These are phyloP conservation scores for Gymnodraco acuticeps DNA, from an alignment of 2,797 vertebrate species.

Conservation along the genomic window DNA sequence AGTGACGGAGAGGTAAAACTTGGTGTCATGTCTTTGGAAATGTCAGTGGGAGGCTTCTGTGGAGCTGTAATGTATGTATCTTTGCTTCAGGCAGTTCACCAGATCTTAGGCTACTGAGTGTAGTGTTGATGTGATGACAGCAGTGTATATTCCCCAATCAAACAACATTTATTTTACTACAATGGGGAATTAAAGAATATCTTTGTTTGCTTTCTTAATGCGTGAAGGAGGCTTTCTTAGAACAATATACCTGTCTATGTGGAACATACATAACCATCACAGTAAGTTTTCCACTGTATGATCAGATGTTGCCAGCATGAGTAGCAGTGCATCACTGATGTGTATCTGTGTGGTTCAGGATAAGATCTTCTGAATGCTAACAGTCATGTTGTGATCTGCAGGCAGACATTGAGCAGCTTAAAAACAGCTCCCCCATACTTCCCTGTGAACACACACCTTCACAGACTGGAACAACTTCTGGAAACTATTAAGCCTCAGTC, in stretches of 20 bases:
- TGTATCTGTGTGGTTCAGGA: background rate
- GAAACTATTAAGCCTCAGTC: slow-evolving; percentile 76
- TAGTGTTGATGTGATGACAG: slow-evolving; percentile 24
- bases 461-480: slow-evolving; percentile 73
- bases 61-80: slow-evolving; percentile 20
- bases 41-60: slow-evolving; percentile 4
- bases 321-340: slow-evolving; percentile 25
- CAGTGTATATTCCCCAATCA: background rate
- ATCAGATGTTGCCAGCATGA: slow-evolving; percentile 27
- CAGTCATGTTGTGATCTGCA: slow-evolving; percentile 38
- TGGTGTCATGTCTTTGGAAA: slow-evolving; percentile 1
- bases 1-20: slow-evolving; percentile 2
- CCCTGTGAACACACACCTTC: slow-evolving; percentile 54
- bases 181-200: background rate
- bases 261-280: background rate
- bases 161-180: background rate
- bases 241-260: slow-evolving; percentile 1
- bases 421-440: slow-evolving; percentile 23
- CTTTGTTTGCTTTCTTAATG: background rate
- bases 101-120: slow-evolving; percentile 10
- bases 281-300: background rate
- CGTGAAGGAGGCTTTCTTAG: background rate
- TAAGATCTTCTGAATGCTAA: slow-evolving; percentile 12
- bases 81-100: slow-evolving; percentile 31
- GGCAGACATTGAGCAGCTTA: slow-evolving; percentile 28